Base-by-base conservation (phyloP, 1,140 invertebrate genomes). In the Forficula auricularia region DNA sequence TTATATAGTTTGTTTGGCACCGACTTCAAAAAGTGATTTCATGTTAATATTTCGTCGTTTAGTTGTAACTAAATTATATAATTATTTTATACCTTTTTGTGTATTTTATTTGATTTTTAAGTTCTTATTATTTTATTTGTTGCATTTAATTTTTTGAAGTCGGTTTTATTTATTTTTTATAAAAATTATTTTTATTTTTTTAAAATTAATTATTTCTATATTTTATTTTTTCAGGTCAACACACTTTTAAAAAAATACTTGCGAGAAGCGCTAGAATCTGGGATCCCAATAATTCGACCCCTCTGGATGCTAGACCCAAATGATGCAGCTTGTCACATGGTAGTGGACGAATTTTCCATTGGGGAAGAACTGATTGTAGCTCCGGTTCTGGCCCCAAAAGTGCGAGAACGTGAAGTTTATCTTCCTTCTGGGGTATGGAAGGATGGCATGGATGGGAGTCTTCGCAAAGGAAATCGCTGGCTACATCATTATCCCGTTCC, bases 361-460 rank as follows among this genome's bases (percentile, higher is more conserved):
- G 90, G 91, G 0, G 78, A 90, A 49, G 82, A 90, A 52, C 64
- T 94, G 0, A 79, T 97, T 10, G 89, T 95, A 0, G 91, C 91
- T 0, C 90, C 90, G 0, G 75, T 96, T 27, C 55, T 95, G 3
- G 67, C 80, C 36, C 65, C 72, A 0, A 75, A 75, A 2, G 67
- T 62, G 2, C 70, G 69, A 30, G 66, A 72, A 40, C 59, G 78
- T 49, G 72, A 77, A 60, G 78, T 92, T 51, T 91, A 91, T 55
- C 58, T 91, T 3, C 87, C 88, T 0, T 73, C 77, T 30, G 87
- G 87, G 0, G 76, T 86, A 4, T 94, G 87, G 87, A 79, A 78
- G 51, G 86, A 91, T 52, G 84, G 84, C 10, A 82, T 90, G 49
- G 81, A 87, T 57, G 77, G 77, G 0, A 85, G 82, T 34, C 61